Conservation (phyloP, 2,113 vertebrate species). For the Cacatua alba region DNA sequence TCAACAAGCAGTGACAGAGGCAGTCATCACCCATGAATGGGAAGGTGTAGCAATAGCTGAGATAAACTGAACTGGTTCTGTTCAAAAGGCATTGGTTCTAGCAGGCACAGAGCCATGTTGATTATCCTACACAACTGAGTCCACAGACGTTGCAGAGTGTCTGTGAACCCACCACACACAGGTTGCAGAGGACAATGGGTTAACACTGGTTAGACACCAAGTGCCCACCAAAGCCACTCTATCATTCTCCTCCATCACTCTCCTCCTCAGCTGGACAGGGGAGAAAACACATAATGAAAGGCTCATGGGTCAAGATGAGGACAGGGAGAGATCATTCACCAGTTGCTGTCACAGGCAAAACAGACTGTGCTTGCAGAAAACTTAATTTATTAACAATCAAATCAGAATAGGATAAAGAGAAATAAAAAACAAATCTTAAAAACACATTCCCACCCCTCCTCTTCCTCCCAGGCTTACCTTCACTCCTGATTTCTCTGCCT, state of each 20-base stretch:
- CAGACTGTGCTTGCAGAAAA: background rate
- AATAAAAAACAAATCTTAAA: background rate
- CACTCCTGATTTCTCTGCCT: background rate
- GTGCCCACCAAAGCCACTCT: background rate
- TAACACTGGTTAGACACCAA: background rate
- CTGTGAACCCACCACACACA: background rate
- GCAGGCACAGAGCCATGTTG: background rate
- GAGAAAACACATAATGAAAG: background rate
- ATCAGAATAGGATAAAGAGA: background rate
- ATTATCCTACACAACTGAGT: background rate
- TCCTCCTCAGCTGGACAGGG: background rate
- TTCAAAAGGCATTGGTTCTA: background rate
- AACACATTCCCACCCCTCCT: background rate
- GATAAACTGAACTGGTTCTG: background rate
- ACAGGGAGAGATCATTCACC: background rate
- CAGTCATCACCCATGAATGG: background rate
- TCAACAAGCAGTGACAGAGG: background rate
- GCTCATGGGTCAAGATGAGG: background rate
- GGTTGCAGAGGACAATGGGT: background rate
- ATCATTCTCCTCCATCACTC: background rate
- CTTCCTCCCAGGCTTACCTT: background rate
- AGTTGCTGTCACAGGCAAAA: background rate
- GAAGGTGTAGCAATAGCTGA: background rate
- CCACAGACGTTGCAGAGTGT: background rate
- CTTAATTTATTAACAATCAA: background rate